Evolutionary conservation across 2,888 invertebrate genomes (phyloP), one percentile per base, ranked within the genome.

Genomic region (Chloroclystis v-ata): DNA sequence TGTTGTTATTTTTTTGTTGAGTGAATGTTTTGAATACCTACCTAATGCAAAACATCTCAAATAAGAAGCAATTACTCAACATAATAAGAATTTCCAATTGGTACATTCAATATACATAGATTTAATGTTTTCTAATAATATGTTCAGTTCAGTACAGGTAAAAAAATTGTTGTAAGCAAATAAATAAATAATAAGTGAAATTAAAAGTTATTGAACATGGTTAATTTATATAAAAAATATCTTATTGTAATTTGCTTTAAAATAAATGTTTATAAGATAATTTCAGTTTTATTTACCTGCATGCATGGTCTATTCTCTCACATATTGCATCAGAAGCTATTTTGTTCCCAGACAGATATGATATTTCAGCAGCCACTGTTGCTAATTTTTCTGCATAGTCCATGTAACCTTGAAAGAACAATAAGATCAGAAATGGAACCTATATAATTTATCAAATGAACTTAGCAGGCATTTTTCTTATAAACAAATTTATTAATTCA

Each of bases 361-460:
- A 88, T 61, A 89, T 81, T 67, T 90, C 89, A 41, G 89, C 89
- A 37, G 89, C 82, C 11, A 78, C 76, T 49, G 87, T 89, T 40
- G 89, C 89, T 51, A 89, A 54, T 63, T 87, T 89, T 59, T 89
- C 89, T 37, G 89, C 89, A 77, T 89, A 89, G 50, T 89, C 89
- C 86, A 89, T 83, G 52, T 89, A 89, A 70, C 86, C 89, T 89
- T 33, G 3, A 26, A 25, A 25, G 2, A 20, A 20, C 20, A 29
- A 24, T 24, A 28, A 35, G 20, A 16, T n/a, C 0, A 3, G n/a
- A 14, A 30, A 30, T 30, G 9, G n/a, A n/a, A n/a, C n/a, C n/a
- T 11, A 11, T 29, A 28, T 4, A 12, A 12, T 0, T n/a, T n/a
- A n/a, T n/a, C n/a, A n/a, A n/a, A n/a, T n/a, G n/a, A n/a, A n/a